Evolutionary conservation across 1,140 invertebrate species (phyloP).

Genomic region (Idris sp.): DNA sequence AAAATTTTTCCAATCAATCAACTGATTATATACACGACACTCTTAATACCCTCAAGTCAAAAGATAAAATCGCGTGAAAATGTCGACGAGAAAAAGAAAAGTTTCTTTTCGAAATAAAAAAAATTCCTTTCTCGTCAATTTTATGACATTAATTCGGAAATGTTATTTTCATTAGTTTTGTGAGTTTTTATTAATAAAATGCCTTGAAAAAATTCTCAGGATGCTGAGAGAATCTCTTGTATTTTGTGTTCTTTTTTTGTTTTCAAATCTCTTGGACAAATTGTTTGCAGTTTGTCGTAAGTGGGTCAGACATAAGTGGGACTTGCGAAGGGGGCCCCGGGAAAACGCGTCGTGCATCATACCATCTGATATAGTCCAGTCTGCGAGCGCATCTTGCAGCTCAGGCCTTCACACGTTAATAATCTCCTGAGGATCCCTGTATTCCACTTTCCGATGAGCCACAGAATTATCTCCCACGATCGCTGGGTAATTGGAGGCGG

Average conservation of each 20-base stretch:
- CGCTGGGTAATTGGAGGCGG: constrained; percentile 44
- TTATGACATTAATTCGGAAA: too few species aligned
- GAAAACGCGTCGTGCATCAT: constrained; percentile 47
- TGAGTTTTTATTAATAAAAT: too few species aligned
- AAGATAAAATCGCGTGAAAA: constrained; percentile 19
- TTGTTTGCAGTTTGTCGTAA: constrained; percentile 44
- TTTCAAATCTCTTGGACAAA: constrained; percentile 26
- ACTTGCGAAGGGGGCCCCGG: constrained; percentile 51
- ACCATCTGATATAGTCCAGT: constrained; percentile 55
- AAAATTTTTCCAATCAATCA: constrained; percentile 15
- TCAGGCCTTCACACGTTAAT: constrained; percentile 45
- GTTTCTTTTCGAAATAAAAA: too few species aligned
- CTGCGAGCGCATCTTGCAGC: constrained; percentile 38
- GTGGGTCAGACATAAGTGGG: constrained; percentile 70
- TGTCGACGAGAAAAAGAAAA: too few species aligned
- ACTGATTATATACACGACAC: constrained; percentile 3
- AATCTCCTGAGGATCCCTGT: constrained; percentile 43
- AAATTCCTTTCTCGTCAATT: too few species aligned
- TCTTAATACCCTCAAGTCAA: background rate
- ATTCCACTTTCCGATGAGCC: constrained; percentile 58
- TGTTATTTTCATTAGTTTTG: too few species aligned
- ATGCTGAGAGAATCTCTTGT: too few species aligned
- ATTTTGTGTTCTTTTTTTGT: too few species aligned
- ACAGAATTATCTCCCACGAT: constrained; percentile 60
- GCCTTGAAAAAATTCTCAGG: too few species aligned